Conservation (phyloP, 2,113 vertebrate species). For the Apteryx owenii region DNA sequence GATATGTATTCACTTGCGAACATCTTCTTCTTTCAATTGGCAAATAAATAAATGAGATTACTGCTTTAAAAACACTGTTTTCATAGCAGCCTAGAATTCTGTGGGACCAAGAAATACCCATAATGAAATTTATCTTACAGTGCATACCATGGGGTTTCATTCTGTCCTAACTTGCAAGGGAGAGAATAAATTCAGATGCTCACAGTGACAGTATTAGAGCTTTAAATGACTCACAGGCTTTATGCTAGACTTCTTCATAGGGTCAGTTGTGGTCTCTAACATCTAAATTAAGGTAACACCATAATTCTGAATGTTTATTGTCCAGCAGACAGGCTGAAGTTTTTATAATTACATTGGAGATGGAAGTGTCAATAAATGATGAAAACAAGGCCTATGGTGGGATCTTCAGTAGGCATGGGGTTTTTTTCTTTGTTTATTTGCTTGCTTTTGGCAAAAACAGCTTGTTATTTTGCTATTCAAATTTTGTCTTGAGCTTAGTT, state of each 20-base stretch:
- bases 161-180: neutral
- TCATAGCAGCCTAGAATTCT: neutral
- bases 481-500: neutral
- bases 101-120: fast-evolving
- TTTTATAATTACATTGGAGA: neutral
- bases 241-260: neutral
- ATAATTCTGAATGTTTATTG: neutral
- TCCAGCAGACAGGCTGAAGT: neutral
- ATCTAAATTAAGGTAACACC: neutral
- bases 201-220: neutral
- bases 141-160: neutral
- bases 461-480: neutral
- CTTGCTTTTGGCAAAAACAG: neutral
- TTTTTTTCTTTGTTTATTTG: neutral
- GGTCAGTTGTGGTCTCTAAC: neutral
- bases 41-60: neutral
- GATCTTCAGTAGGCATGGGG: neutral
- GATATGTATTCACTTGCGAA: neutral
- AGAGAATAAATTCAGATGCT: neutral
- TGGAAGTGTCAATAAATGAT: neutral
- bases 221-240: neutral
- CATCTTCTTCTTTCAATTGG: neutral
- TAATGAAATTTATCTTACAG: fast-evolving
- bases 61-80: neutral
- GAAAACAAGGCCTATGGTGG: neutral